Conservation (phyloP, 2,797 vertebrate genomes). For the Myripristis jacobus region DNA sequence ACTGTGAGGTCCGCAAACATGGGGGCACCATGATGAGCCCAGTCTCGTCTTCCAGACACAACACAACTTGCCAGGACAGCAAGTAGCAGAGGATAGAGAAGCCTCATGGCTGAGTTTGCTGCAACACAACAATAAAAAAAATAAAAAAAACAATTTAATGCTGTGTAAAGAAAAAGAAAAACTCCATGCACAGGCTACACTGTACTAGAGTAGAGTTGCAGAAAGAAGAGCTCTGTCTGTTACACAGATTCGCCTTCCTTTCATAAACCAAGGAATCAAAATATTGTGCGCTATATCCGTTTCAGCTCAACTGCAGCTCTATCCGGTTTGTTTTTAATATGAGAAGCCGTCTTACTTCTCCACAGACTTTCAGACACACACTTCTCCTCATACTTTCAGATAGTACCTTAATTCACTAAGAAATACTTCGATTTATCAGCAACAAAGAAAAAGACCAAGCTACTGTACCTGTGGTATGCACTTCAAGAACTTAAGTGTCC, state of each 20-base stretch:
- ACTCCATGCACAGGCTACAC: neutral
- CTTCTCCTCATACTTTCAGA: neutral
- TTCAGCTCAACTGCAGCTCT: too few species aligned
- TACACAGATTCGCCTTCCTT: neutral
- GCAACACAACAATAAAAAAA: slow-evolving; percentile 18
- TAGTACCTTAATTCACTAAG: neutral
- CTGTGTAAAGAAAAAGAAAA: neutral
- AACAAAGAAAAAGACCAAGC: slow-evolving; percentile 17
- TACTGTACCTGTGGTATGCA: slow-evolving; percentile 64
- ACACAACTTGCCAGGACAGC: slow-evolving; percentile 47
- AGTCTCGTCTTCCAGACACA: slow-evolving; percentile 71
- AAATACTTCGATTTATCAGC: slow-evolving; percentile 7
- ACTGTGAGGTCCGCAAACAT: slow-evolving; percentile 90
- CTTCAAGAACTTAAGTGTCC: slow-evolving; percentile 18
- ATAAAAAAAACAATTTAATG: neutral
- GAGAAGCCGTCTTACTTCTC: too few species aligned
- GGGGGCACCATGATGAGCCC: slow-evolving; percentile 82
- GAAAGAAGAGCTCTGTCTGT: neutral
- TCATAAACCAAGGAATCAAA: neutral
- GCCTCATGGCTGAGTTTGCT: slow-evolving; percentile 72
- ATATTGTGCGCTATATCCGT: neutral
- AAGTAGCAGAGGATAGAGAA: slow-evolving; percentile 69
- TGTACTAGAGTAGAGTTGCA: too few species aligned
- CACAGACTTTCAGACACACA: too few species aligned
- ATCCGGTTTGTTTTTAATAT: slow-evolving; percentile 7